Percentiles rank a stretch among this genome's conserved stretches.
Conservation (phyloP, 2,888 invertebrate species). For the Cosmopolites sordidus region DNA sequence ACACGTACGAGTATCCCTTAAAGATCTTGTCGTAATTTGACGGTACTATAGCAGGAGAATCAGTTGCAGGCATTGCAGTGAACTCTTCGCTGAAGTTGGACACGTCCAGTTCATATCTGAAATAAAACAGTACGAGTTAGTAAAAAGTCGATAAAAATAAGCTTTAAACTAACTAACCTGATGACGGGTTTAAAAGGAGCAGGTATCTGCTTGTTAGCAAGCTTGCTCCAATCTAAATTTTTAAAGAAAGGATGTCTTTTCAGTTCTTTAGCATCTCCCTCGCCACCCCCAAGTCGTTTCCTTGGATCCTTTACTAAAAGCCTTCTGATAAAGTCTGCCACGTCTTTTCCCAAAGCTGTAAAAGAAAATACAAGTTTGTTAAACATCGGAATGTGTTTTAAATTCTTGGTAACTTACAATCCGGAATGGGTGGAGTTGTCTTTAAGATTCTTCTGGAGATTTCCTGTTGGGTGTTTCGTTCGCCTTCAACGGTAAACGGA, state of each 20-base stretch:
- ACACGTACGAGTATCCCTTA: slow-evolving; percentile 91
- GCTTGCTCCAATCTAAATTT: slow-evolving; percentile 77
- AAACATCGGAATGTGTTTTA: no score
- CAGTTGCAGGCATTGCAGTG: slow-evolving; percentile 85
- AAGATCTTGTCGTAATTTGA: slow-evolving; percentile 78
- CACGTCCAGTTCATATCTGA: slow-evolving; percentile 78
- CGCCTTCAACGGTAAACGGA: slow-evolving; percentile 94
- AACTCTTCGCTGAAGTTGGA: slow-evolving; percentile 97
- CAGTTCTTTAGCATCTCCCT: slow-evolving; percentile 79
- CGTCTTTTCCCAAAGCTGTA: slow-evolving; percentile 61
- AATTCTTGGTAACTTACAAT: slow-evolving; percentile 47
- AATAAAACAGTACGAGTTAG: slow-evolving; percentile 19
- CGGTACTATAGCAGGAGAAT: slow-evolving; percentile 66
- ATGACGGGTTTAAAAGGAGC: slow-evolving; percentile 92
- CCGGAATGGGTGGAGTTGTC: slow-evolving; percentile 86
- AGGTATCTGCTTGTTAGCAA: slow-evolving; percentile 69
- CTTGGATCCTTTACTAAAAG: slow-evolving; percentile 88
- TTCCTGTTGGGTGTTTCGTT: slow-evolving; percentile 89
- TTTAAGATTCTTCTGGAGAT: slow-evolving; percentile 87
- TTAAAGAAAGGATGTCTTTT: slow-evolving; percentile 88
- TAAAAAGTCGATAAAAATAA: not conserved
- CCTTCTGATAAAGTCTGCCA: slow-evolving; percentile 74
- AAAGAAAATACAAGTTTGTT: slow-evolving; percentile 17
- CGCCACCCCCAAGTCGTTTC: slow-evolving; percentile 80
- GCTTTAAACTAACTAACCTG: slow-evolving; percentile 36